Percentiles rank a stretch among this genome's conserved stretches.
These are phyloP conservation scores for Plebejus anna DNA, from an alignment of 2,888 invertebrate species.

Conservation along the genomic window DNA sequence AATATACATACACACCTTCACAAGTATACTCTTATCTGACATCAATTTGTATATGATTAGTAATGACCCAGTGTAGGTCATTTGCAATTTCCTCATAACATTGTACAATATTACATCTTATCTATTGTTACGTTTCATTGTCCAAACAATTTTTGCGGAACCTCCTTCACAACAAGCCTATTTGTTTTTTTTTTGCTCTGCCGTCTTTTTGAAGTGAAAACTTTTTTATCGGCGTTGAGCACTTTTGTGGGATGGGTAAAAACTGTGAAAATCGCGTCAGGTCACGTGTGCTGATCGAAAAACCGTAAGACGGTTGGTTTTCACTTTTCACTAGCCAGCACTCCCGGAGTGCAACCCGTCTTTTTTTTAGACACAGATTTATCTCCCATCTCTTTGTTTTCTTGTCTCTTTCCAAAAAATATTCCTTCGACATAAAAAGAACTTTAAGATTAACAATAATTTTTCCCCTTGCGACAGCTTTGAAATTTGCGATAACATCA, in stretches of 20 bases:
- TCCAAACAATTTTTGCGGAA: neutral
- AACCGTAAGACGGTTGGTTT: no score
- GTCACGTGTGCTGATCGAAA: no score
- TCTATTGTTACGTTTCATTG: constrained; percentile 3
- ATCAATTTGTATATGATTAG: constrained; percentile 3
- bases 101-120: constrained; percentile 5
- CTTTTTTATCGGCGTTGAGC: no score
- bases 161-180: neutral
- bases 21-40: neutral
- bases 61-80: constrained; percentile 23
- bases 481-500: neutral
- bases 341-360: no score
- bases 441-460: neutral
- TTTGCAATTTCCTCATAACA: constrained; percentile 27
- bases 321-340: no score
- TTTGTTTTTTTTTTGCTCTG: neutral
- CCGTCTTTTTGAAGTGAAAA: neutral
- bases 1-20: neutral
- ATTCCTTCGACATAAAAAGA: neutral
- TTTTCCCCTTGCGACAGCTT: neutral
- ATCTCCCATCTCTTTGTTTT: neutral
- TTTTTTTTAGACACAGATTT: neutral
- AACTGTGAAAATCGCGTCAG: no score
- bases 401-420: neutral
- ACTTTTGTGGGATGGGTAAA: no score